Evolutionary conservation across 2,797 vertebrate genomes (phyloP), one percentile per base, ranked within the genome.

Genomic region (Otolemur crassicaudatus): DNA sequence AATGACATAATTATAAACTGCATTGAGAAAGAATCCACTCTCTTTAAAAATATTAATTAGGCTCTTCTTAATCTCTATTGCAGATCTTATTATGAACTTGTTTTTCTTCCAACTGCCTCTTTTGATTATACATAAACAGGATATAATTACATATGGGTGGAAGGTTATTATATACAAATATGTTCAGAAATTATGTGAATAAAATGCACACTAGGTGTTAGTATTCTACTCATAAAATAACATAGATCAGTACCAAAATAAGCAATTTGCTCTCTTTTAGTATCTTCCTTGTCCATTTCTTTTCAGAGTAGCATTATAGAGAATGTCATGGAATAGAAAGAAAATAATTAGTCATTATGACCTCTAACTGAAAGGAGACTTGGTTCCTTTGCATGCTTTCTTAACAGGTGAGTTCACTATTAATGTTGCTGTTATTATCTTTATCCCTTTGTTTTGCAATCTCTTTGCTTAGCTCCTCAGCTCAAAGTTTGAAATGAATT

Each of bases 41-140:
- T 81, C 27, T 81, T 79, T 94, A 93, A 96, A 96, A 96, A 61
- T 96, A 93, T 95, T 97, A 94, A 96, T 94, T 97, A 94, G 60
- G 9, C 31, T 37, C 58, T 89, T 92, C 60, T 90, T 96, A 88
- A 91, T 94, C 67, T 94, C 77, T 46, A 10, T 67, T 76, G 37
- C 20, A 94, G 34, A 93, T 90, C 56, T 96, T 93, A 84, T 94
- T 90, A 65, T 82, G 40, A 95, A 84, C 75, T 86, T 97, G 82
- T 92, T 97, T 95, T 97, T 92, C 88, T 95, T 95, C 73, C 72
- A 90, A 80, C 27, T 82, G 27, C 73, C 29, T 90, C 90, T 94
- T 96, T 87, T 82, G 88, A 96, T 97, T 95, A 85, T 72, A 53
- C 58, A 93, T 88, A 97, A 96, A 92, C 92, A 93, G 25, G n/a